Evolutionary conservation across 2,113 vertebrate genomes (phyloP).

Genomic region (Myrmecophaga tridactyla): DNA sequence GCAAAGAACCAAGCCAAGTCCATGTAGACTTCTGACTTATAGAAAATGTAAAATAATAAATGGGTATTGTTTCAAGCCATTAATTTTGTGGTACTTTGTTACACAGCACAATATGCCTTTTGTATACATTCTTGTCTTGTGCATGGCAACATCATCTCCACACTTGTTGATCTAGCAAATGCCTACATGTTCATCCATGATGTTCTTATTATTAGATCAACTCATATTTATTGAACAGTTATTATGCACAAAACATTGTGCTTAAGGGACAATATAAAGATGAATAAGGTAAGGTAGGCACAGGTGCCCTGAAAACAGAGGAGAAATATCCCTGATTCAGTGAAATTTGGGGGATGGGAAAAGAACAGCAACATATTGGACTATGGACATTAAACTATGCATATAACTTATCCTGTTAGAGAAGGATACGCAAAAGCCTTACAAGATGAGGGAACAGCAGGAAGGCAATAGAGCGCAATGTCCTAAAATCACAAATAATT

Average conservation of each 20-base stretch:
- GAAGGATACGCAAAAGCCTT: neutral
- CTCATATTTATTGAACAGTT: neutral
- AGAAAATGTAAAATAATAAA: neutral
- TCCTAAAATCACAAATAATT: conserved; percentile 27
- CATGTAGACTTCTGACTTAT: neutral
- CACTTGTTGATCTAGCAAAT: neutral
- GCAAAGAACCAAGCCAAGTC: neutral
- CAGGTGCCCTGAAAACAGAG: neutral
- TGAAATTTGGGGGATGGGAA: neutral
- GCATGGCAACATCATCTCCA: neutral
- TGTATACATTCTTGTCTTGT: neutral
- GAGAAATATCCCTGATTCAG: neutral
- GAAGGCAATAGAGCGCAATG: neutral
- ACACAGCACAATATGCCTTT: neutral
- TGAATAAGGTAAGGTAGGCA: neutral
- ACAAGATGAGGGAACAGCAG: neutral
- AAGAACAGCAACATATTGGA: neutral
- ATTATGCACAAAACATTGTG: neutral
- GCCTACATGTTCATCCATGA: neutral
- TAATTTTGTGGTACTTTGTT: neutral
- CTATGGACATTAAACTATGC: neutral
- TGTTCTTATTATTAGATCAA: neutral
- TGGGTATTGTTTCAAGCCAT: neutral
- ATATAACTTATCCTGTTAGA: neutral
- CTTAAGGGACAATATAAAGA: neutral